Conservation (phyloP, 2,888 invertebrate genomes). For the Protophormia terraenovae region DNA sequence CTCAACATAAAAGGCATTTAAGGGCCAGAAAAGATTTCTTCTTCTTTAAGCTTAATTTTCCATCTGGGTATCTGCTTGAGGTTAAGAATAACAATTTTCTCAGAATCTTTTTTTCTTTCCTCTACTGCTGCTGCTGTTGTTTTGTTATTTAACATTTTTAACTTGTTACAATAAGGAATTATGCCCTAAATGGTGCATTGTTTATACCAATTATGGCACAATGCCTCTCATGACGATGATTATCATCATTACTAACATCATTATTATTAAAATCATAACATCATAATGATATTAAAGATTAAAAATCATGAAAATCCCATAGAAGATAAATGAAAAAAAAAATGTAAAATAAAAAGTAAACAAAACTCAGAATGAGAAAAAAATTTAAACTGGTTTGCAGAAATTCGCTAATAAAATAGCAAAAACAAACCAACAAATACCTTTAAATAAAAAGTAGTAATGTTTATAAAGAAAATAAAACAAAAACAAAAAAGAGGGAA, state of each 20-base stretch:
- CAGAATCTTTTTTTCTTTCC: conserved; percentile 30
- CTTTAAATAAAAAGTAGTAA: conserved; percentile 6
- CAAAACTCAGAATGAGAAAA: conserved; percentile 1
- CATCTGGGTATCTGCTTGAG: background rate
- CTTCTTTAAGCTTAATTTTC: background rate
- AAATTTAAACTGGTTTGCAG: conserved; percentile 48
- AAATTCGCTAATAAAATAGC: conserved; percentile 27
- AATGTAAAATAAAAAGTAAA: conserved; percentile 1
- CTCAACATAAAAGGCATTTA: too few relatives aligned
- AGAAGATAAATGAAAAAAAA: conserved; percentile 32
- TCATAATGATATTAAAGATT: background rate
- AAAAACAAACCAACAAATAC: conserved; percentile 32
- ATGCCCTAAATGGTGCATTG: conserved; percentile 67
- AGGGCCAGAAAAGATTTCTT: too few relatives aligned
- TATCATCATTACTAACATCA: background rate
- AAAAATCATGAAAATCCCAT: conserved; percentile 15
- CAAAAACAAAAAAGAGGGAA: conserved; percentile 6
- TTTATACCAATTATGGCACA: conserved; percentile 65
- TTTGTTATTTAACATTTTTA: conserved; percentile 42
- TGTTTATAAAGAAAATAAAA: conserved; percentile 16
- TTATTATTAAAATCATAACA: background rate
- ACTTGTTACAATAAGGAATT: conserved; percentile 54
- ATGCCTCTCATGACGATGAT: conserved; percentile 19
- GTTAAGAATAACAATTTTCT: conserved; percentile 14
- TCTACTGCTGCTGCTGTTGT: background rate